These are phyloP conservation scores for Chironomus striatipennis DNA, from an alignment of 1,140 invertebrate genomes.

Conservation along the genomic window DNA sequence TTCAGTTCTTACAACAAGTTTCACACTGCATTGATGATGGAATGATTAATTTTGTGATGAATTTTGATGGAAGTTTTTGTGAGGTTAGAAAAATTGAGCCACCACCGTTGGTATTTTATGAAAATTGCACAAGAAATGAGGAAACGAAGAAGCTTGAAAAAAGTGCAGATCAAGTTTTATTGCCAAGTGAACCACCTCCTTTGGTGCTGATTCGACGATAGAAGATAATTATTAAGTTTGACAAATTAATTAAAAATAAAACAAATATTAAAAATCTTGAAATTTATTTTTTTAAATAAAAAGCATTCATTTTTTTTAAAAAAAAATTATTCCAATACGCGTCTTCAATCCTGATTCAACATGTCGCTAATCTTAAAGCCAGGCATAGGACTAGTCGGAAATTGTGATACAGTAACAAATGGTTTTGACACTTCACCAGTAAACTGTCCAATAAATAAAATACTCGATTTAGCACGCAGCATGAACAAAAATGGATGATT, in stretches of 20 bases:
- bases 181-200: conserved; percentile 25
- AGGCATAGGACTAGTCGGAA: too few relatives aligned
- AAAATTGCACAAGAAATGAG: neutral
- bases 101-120: conserved; percentile 26
- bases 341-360: too few relatives aligned
- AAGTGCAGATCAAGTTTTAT: neutral
- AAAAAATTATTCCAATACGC: too few relatives aligned
- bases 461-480: neutral
- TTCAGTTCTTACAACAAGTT: conserved; percentile 26
- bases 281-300: neutral
- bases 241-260: neutral
- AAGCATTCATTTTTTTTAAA: too few relatives aligned
- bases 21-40: conserved; percentile 27
- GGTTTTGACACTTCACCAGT: neutral
- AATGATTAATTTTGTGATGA: conserved; percentile 15
- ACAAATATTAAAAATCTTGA: neutral
- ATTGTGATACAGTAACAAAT: too few relatives aligned
- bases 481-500: neutral
- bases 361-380: too few relatives aligned
- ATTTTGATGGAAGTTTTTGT: neutral
- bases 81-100: conserved; percentile 15
- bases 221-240: too few relatives aligned
- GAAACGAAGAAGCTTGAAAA: too few relatives aligned
- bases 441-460: neutral
- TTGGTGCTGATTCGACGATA: conserved; percentile 23